Conservation (phyloP, 2,888 invertebrate genomes). For the Heliconius hortense region DNA sequence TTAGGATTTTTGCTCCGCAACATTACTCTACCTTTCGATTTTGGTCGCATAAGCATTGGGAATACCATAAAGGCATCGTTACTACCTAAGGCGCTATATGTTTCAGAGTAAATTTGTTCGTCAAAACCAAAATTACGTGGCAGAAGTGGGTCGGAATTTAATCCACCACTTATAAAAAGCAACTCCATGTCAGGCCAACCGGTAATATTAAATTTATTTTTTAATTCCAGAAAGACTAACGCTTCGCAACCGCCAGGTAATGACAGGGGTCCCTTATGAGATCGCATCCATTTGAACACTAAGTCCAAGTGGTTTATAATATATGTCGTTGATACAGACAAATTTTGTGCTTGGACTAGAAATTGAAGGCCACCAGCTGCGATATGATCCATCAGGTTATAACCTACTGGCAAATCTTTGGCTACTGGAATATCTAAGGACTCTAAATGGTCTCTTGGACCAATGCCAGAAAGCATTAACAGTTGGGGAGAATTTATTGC, state of each 20-base stretch:
- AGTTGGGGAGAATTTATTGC: constrained; percentile 90
- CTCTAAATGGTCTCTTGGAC: constrained; percentile 83
- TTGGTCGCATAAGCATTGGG: constrained; percentile 87
- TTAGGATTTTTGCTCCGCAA: constrained; percentile 87
- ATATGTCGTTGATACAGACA: constrained; percentile 61
- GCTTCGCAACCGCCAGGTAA: constrained; percentile 86
- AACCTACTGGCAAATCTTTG: constrained; percentile 84
- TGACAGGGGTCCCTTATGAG: constrained; percentile 81
- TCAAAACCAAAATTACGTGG: constrained; percentile 80
- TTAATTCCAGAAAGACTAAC: constrained; percentile 83
- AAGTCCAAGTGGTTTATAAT: constrained; percentile 67
- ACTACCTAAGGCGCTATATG: constrained; percentile 66
- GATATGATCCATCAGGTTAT: constrained; percentile 87
- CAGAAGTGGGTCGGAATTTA: constrained; percentile 73
- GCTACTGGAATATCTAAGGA: constrained; percentile 79
- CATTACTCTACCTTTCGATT: constrained; percentile 85
- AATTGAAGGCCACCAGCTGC: constrained; percentile 85
- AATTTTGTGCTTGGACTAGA: constrained; percentile 67
- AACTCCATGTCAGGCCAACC: constrained; percentile 86
- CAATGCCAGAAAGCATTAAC: constrained; percentile 90
- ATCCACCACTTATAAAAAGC: constrained; percentile 81
- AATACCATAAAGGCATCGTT: constrained; percentile 80
- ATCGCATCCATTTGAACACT: constrained; percentile 79
- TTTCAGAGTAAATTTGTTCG: constrained; percentile 66
- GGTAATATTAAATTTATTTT: constrained; percentile 76